These are phyloP conservation scores for Crotalus tigris DNA, from an alignment of 2,113 vertebrate species.

Conservation along the genomic window DNA sequence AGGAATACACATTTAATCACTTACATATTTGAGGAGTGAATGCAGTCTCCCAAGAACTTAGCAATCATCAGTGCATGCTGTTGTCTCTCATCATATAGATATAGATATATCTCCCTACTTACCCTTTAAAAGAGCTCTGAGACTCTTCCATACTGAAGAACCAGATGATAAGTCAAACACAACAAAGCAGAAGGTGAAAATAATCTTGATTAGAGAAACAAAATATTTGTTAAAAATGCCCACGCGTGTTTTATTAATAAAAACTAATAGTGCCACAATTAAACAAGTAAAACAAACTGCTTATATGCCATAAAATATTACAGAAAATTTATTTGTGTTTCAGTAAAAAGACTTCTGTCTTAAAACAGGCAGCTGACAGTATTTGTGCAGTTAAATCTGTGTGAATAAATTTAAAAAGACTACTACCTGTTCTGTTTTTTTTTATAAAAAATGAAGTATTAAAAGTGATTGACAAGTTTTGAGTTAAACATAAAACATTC, in stretches of 20 bases:
- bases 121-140: conserved; percentile 8
- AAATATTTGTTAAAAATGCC: conserved; percentile 77
- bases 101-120: background rate
- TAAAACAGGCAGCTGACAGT: conserved; percentile 76
- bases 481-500: conserved; percentile 94
- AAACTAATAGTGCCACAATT: conserved; percentile 82
- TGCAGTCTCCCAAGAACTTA: background rate
- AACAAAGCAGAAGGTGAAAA: conserved; percentile 14
- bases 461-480: conserved; percentile 83
- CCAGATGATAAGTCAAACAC: background rate
- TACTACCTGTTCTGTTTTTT: conserved; percentile 74
- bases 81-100: background rate
- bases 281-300: conserved; percentile 83
- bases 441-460: conserved; percentile 83
- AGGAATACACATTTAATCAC: background rate
- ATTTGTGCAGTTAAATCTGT: conserved; percentile 76
- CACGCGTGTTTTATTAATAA: conserved; percentile 84
- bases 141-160: conserved; percentile 21
- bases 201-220: conserved; percentile 71
- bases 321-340: conserved; percentile 83
- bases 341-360: conserved; percentile 79
- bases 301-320: conserved; percentile 84
- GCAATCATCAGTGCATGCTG: background rate
- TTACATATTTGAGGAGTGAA: background rate
- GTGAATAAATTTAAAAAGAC: conserved; percentile 76